Evolutionary conservation across 2,888 invertebrate genomes (phyloP), one percentile per base, ranked within the genome.

Genomic region (Leucophora obtusa): DNA sequence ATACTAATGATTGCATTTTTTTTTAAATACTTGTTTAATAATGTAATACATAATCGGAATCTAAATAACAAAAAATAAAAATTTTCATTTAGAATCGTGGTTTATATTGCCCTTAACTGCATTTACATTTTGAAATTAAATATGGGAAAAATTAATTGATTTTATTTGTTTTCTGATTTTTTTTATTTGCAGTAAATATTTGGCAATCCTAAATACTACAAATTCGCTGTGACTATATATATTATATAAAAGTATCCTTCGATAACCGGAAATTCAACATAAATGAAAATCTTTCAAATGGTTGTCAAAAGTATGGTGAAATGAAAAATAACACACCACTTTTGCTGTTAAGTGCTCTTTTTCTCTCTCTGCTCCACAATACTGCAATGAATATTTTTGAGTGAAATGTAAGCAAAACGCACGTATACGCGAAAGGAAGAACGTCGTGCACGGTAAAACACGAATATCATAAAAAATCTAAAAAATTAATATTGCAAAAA

Each of bases 391-490:
- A 62, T 65, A 77, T 54, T 33, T 73, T 69, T 74, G 81, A 70
- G 81, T 74, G 77, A 81, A 77, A 74, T 81, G 70, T 74, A 62
- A 74, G 77, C 77, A 81, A 77, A 81, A 77, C 77, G 81, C 69
- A 77, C 73, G 66, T 73, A 81, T 68, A 79, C 79, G 79, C 68
- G 77, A 82, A 77, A 58, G 77, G 50, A 74, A 58, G 14, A 77
- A 79, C 71, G 63, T 69, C 53, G 72, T 59, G 72, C 60, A 66
- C 76, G 79, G 72, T 63, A 68, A 47, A 79, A 68, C 71, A 76
- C 71, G 75, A 53, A 75, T 79, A 60, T 71, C 15, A 56, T 58
- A 69, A 8, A n/a, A 51, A 70, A 51, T 35, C 9, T 47, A 69
- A n/a, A 60, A 53, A 60, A 43, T 28, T 60, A 70, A 68, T 51